phyloP scores from a whole-genome alignment of 2,113 vertebrate species.

The Dasyurus viverrinus region DNA sequence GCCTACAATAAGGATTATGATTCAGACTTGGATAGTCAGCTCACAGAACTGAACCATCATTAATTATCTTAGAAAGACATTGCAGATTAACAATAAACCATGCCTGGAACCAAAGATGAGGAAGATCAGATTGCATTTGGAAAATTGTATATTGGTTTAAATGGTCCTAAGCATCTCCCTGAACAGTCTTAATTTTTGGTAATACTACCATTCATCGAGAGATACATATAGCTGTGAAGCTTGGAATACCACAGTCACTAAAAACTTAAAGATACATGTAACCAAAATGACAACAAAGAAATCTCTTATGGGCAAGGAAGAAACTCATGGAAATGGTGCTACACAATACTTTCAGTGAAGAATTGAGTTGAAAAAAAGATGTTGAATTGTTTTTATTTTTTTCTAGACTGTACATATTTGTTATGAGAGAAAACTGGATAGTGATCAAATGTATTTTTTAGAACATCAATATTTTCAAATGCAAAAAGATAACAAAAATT shows the following conservation, averaged over 20 bases:
- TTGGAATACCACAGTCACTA: not conserved
- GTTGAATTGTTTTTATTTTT: not conserved
- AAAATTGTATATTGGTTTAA: not conserved
- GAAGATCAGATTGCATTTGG: not conserved
- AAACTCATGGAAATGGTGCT: not conserved
- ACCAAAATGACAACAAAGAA: not conserved
- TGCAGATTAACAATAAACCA: not conserved
- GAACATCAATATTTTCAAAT: not conserved
- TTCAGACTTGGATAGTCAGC: not conserved
- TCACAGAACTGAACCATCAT: not conserved
- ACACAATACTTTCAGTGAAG: not conserved
- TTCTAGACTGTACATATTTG: not conserved
- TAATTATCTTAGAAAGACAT: not conserved
- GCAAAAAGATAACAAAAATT: not conserved
- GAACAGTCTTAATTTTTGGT: not conserved
- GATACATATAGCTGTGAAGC: not conserved
- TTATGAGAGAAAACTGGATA: not conserved
- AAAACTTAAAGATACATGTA: not conserved
- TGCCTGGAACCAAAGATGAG: not conserved
- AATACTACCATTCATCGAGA: not conserved
- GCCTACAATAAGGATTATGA: not conserved
- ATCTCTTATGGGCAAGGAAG: not conserved
- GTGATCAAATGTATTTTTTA: not conserved
- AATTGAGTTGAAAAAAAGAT: not conserved
- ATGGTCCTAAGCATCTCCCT: not conserved